Evolutionary conservation across 2,888 invertebrate species (phyloP).

Genomic region (Apamea sordens): DNA sequence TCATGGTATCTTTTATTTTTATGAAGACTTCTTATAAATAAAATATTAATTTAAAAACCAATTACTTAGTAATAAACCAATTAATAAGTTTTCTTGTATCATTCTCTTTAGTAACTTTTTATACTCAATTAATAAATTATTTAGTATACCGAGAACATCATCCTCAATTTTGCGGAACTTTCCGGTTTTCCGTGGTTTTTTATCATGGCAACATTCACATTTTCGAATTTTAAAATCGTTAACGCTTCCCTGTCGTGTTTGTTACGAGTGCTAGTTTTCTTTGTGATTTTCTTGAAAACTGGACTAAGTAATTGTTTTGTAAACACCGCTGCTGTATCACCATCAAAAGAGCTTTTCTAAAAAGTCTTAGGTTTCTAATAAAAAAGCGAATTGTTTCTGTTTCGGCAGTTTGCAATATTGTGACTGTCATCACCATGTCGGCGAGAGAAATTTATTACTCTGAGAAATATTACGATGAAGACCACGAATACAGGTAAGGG

Average conservation of each 20-base stretch:
- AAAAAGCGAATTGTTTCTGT: slow-evolving; percentile 29
- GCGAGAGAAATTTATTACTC: slow-evolving; percentile 96
- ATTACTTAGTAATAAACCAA: too few species aligned
- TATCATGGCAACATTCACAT: slow-evolving; percentile 60
- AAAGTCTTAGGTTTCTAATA: slow-evolving; percentile 18
- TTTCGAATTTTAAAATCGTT: slow-evolving; percentile 83
- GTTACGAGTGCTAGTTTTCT: slow-evolving; percentile 54
- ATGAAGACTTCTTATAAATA: background rate
- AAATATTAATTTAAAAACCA: too few species aligned
- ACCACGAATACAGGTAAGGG: slow-evolving; percentile 96
- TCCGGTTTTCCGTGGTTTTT: slow-evolving; percentile 20
- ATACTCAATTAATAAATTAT: background rate
- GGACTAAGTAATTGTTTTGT: slow-evolving; percentile 27
- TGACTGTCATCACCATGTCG: slow-evolving; percentile 84
- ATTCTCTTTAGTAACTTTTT: background rate
- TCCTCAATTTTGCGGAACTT: background rate
- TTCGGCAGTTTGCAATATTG: slow-evolving; percentile 48
- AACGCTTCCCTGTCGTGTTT: slow-evolving; percentile 73
- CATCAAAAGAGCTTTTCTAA: background rate
- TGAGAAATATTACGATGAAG: slow-evolving; percentile 97
- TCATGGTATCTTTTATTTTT: background rate
- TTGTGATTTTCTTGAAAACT: slow-evolving; percentile 61
- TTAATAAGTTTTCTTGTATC: too few species aligned
- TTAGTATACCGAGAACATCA: slow-evolving; percentile 22
- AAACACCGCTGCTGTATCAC: slow-evolving; percentile 11